Percentiles rank a stretch among this genome's conserved stretches.
Conservation (phyloP, 2,113 vertebrate genomes). For the Spermophilus dauricus region DNA sequence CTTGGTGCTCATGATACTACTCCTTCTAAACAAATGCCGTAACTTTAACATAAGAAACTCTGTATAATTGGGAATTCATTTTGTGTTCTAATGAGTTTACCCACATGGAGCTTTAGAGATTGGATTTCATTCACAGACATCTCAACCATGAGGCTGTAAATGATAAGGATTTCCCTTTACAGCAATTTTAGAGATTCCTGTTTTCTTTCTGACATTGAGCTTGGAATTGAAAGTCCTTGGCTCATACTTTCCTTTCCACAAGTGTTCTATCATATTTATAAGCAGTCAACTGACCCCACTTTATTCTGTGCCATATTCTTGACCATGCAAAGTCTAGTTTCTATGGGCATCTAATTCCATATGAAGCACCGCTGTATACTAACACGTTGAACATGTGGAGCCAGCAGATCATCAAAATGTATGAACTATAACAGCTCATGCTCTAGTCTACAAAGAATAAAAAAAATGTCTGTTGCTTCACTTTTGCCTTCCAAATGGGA, state of each 20-base stretch:
- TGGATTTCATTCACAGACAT: background rate
- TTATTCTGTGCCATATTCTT: background rate
- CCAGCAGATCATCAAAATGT: background rate
- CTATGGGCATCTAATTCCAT: background rate
- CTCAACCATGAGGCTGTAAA: background rate
- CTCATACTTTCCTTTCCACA: background rate
- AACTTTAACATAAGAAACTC: background rate
- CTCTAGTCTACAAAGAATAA: background rate
- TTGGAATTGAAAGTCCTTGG: background rate
- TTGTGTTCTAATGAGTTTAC: background rate
- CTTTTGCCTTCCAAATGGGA: background rate
- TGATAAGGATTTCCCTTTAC: background rate
- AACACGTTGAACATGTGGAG: background rate
- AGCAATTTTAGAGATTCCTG: background rate
- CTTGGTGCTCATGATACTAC: background rate
- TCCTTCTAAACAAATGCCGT: background rate
- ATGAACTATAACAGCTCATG: background rate
- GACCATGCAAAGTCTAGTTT: background rate
- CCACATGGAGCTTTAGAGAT: background rate
- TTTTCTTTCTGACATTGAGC: background rate
- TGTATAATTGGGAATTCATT: background rate
- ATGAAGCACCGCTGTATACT: rapidly evolving
- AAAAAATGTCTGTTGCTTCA: background rate
- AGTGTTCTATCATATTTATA: background rate
- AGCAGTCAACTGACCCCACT: background rate